Conservation (phyloP, 1,140 invertebrate genomes). For the Pentalonia nigronervosa region DNA sequence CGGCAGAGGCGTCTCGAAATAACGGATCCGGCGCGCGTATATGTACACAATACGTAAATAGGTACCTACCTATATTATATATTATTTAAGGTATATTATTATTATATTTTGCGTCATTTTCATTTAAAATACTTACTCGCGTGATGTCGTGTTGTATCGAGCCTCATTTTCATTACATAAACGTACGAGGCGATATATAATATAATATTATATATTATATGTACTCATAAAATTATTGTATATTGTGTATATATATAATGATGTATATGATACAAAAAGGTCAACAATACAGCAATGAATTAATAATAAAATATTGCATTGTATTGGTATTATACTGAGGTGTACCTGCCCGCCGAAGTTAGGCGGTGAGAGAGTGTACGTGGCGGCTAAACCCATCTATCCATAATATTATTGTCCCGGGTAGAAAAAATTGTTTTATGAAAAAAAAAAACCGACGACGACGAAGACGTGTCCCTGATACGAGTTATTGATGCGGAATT, state of each 20-base stretch:
- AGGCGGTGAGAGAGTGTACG: not conserved
- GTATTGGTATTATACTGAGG: not conserved
- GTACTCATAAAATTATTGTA: not conserved
- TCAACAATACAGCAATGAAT: not conserved
- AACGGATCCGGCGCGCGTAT: not conserved
- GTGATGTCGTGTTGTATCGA: not conserved
- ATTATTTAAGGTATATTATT: not conserved
- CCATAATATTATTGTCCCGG: not conserved
- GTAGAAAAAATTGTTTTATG: not conserved
- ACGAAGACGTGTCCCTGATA: not conserved
- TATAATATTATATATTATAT: not conserved
- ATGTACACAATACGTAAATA: not conserved
- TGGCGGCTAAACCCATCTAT: not conserved
- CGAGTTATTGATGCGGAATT: slow-evolving; percentile 14
- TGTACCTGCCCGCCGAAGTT: not conserved
- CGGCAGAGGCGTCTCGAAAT: not conserved
- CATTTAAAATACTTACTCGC: not conserved
- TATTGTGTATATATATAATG: not conserved
- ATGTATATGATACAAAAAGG: not conserved
- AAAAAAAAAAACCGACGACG: not conserved
- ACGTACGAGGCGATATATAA: not conserved
- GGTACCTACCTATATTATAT: not conserved
- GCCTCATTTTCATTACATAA: not conserved
- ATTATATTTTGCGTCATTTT: slow-evolving; percentile 8
- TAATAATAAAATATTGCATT: not conserved